Evolutionary conservation across 2,113 vertebrate genomes (phyloP), one percentile per base, ranked within the genome.

Genomic region (Vicugna pacos): DNA sequence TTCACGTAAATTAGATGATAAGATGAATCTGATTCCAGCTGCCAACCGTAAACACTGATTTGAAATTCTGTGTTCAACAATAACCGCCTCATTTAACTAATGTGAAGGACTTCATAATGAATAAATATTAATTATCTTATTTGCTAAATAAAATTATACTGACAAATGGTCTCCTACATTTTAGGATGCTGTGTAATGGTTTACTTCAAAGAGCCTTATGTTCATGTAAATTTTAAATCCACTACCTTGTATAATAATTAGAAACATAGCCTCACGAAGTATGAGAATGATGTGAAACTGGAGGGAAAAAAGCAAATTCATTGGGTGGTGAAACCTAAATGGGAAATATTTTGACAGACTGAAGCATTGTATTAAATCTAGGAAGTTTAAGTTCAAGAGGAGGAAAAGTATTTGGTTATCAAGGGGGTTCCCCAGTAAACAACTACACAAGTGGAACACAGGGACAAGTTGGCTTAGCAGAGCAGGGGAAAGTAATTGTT

Each of bases 51-150:
- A 96, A 72, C 79, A 94, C 30, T 81, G n/a, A 90, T 48, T 92
- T 73, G 58, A 83, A 96, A 85, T 88, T 96, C 58, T 89, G 46
- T 88, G 48, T 92, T 96, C 50, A 96, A 91, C 42, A 94, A 76
- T 87, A 94, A 94, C 54, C 17, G 28, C 67, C 22, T 87, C 67
- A 93, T 89, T 95, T 91, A 38, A 19, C 73, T 93, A 93, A 89
- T 69, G n/a, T 32, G 91, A 96, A 73, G 24, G 67, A 81, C 64
- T 95, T 87, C n/a, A 60, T 81, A 48, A 92, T 64, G 64, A 82
- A 80, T 58, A 86, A 90, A 52, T 90, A 92, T 67, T 87, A 95
- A 94, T 72, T 93, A 96, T 89, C 69, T 89, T 86, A 85, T 81
- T 76, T 89, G 56, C 12, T 94, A 72, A 89, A 64, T 81, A 46